A percentile compares a stretch with the other conserved stretches of the same genome.
Evolutionary conservation across 2,113 vertebrate species (phyloP).

Genomic region (Heterochromis multidens): DNA sequence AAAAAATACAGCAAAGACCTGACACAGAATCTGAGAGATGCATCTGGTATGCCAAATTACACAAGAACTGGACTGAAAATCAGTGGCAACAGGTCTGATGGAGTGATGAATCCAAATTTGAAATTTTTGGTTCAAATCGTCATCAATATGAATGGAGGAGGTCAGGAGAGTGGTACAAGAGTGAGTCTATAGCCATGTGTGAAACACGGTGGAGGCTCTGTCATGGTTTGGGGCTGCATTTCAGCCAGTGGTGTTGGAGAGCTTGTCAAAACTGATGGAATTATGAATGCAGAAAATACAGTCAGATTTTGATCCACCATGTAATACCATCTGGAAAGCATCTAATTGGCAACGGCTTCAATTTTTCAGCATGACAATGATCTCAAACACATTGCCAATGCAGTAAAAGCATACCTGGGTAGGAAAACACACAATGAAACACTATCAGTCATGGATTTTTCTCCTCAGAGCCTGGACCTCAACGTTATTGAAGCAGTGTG

Average conservation of each 20-base stretch:
- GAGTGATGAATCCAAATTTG: too few species aligned
- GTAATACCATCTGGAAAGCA: neutral
- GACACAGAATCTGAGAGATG: too few species aligned
- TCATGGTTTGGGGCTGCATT: too few species aligned
- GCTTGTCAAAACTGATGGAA: neutral
- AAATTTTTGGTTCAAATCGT: too few species aligned
- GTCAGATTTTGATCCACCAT: neutral
- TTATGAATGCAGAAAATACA: neutral
- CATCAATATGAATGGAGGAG: too few species aligned
- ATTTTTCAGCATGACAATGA: neutral
- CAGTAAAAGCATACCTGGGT: neutral
- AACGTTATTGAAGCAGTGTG: neutral
- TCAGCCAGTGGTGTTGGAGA: neutral
- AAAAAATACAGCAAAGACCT: neutral
- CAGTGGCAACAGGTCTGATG: too few species aligned
- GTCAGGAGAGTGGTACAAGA: too few species aligned
- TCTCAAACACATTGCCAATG: neutral
- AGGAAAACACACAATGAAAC: neutral
- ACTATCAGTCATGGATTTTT: neutral
- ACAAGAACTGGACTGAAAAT: too few species aligned
- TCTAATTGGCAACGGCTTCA: neutral
- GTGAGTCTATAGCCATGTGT: too few species aligned
- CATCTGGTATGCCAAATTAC: too few species aligned
- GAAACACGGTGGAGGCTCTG: too few species aligned
- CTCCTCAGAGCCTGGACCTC: neutral